Conservation (phyloP, 2,888 invertebrate species). For the Cerceris ruficornis region DNA sequence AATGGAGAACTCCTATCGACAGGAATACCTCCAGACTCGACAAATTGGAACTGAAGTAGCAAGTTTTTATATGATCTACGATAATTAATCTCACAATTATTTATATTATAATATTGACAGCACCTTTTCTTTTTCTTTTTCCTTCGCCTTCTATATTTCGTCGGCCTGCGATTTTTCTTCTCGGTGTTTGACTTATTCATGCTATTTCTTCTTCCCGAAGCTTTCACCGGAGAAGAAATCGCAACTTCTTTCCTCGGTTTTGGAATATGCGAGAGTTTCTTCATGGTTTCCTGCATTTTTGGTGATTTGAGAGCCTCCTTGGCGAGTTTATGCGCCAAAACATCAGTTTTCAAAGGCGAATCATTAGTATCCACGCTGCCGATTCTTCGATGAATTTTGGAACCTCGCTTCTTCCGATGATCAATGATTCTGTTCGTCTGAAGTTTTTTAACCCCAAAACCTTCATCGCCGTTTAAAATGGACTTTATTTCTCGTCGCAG, state of each 20-base stretch:
- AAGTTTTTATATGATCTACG: too few species aligned
- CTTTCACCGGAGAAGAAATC: not conserved
- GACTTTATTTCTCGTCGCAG: not conserved
- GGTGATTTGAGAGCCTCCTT: constrained; percentile 66
- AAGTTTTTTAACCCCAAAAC: not conserved
- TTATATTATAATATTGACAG: not conserved
- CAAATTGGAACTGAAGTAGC: too few species aligned
- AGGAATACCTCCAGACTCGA: too few species aligned
- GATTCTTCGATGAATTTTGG: not conserved
- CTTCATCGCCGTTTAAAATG: not conserved
- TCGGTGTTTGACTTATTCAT: not conserved
- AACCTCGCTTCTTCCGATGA: not conserved
- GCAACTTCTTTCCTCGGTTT: constrained; percentile 10
- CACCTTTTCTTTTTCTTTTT: constrained; percentile 54
- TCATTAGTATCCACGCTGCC: constrained; percentile 1
- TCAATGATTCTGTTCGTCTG: not conserved
- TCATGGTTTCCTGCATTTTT: constrained; percentile 66
- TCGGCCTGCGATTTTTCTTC: constrained; percentile 6
- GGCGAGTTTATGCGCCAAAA: constrained; percentile 67
- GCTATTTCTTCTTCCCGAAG: not conserved
- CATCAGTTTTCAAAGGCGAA: not conserved
- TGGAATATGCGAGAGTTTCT: constrained; percentile 57
- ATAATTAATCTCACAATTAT: not conserved
- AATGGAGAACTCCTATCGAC: too few species aligned
- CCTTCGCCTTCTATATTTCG: constrained; percentile 24